Conservation (phyloP, 2,888 invertebrate species). For the Zaprionus bogoriensis region DNA sequence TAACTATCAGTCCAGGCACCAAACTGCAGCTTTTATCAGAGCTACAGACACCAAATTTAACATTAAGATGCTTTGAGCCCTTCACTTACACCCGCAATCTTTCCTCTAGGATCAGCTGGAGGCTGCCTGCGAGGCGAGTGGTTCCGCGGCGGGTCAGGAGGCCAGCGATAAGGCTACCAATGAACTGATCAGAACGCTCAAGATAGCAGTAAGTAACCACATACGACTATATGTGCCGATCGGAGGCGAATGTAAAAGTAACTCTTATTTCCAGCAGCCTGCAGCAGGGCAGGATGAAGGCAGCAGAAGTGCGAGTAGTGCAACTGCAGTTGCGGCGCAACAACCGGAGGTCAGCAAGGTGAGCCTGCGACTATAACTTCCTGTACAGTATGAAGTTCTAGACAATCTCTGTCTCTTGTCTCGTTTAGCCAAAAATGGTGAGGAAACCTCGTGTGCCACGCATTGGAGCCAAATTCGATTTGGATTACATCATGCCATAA, state of each 20-base stretch:
- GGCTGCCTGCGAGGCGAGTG: neutral
- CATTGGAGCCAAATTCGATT: conserved; percentile 76
- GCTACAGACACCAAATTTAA: too few relatives aligned
- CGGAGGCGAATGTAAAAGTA: neutral
- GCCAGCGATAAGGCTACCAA: conserved; percentile 22
- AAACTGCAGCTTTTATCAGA: too few relatives aligned
- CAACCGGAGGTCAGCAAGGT: conserved; percentile 2
- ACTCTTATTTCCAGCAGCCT: conserved; percentile 3
- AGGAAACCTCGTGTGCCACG: conserved; percentile 67
- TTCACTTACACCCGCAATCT: neutral
- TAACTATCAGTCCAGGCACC: too few relatives aligned
- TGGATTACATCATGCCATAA: conserved; percentile 57
- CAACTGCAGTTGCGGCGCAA: neutral
- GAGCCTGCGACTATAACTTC: neutral
- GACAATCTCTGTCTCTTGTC: neutral
- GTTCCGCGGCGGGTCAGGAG: neutral
- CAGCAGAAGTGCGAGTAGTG: neutral
- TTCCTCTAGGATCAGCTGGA: conserved; percentile 8
- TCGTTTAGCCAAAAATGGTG: conserved; percentile 20
- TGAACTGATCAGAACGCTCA: conserved; percentile 32
- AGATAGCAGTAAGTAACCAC: conserved; percentile 28
- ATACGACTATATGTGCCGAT: neutral
- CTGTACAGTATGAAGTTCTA: neutral
- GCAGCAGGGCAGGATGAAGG: neutral
- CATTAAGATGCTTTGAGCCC: too few relatives aligned